Evolutionary conservation across 2,113 vertebrate species (phyloP).

Genomic region (Pseudorhombus dupliciocellatus): DNA sequence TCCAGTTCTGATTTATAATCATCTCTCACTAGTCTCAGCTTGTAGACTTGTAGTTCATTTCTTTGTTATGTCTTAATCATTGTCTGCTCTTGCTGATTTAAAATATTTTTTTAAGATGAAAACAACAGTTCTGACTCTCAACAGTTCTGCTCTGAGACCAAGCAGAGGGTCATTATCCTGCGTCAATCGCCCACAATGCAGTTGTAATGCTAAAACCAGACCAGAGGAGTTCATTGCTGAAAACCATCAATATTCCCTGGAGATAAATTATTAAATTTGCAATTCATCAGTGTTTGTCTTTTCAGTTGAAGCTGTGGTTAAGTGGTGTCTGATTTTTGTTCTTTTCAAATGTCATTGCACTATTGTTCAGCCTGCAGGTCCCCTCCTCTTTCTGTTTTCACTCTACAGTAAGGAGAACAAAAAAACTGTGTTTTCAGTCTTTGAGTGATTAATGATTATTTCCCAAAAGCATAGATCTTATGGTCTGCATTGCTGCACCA

Average conservation of each 20-base stretch:
- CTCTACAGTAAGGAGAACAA: too few relatives aligned
- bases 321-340: neutral
- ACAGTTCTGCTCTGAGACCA: neutral
- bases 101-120: neutral
- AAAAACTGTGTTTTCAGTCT: neutral
- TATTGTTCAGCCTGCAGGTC: neutral
- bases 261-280: neutral
- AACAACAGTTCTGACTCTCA: neutral
- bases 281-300: neutral
- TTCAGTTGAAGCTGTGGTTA: neutral
- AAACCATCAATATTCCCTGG: neutral
- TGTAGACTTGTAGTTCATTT: neutral
- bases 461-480: neutral
- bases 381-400: neutral
- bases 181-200: neutral
- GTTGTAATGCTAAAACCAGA: neutral
- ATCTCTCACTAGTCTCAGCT: neutral
- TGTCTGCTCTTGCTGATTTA: neutral
- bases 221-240: neutral
- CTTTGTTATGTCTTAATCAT: neutral
- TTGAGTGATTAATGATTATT: neutral
- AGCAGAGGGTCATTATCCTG: neutral
- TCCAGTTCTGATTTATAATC: neutral
- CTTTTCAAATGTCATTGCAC: conserved; percentile 1
- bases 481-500: neutral